Percentiles rank a stretch among this genome's conserved stretches.
phyloP scores from a whole-genome alignment of 2,797 vertebrate species.

The Typhlichthys subterraneus region DNA sequence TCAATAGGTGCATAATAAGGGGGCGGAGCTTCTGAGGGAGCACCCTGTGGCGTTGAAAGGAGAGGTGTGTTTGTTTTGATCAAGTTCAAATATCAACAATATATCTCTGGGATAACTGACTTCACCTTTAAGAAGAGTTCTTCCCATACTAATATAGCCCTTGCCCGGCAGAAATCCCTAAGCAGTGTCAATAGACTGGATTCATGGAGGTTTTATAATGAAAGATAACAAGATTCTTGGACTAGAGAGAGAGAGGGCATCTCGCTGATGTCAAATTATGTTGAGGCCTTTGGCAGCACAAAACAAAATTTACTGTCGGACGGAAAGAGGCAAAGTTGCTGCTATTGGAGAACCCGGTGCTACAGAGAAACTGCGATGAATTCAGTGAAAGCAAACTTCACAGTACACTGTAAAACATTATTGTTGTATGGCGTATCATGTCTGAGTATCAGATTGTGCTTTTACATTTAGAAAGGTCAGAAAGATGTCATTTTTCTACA shows the following conservation, averaged over 20 bases:
- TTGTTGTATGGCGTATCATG: not conserved
- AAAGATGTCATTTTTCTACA: no score
- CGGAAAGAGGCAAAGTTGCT: constrained; percentile 26
- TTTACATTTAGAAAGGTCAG: no score
- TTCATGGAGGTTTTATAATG: constrained; percentile 61
- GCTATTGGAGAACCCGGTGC: constrained; percentile 23
- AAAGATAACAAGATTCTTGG: constrained; percentile 72
- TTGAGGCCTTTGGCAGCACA: constrained; percentile 56
- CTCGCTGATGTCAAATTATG: constrained; percentile 68
- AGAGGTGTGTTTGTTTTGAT: no score
- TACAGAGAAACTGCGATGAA: not conserved
- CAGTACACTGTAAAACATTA: not conserved
- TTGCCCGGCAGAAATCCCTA: constrained; percentile 58
- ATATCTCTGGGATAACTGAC: no score
- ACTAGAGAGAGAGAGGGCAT: constrained; percentile 37
- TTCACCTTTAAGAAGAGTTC: constrained; percentile 65
- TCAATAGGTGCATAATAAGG: no score
- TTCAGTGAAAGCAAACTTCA: not conserved
- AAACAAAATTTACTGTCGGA: constrained; percentile 57
- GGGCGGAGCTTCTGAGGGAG: no score
- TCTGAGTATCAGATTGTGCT: not conserved
- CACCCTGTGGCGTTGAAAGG: no score
- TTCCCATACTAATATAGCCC: constrained; percentile 27
- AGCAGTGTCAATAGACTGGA: constrained; percentile 66
- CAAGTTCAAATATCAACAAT: no score